phyloP scores from a whole-genome alignment of 2,888 invertebrate species.

The Psylliodes chrysocephalus region DNA sequence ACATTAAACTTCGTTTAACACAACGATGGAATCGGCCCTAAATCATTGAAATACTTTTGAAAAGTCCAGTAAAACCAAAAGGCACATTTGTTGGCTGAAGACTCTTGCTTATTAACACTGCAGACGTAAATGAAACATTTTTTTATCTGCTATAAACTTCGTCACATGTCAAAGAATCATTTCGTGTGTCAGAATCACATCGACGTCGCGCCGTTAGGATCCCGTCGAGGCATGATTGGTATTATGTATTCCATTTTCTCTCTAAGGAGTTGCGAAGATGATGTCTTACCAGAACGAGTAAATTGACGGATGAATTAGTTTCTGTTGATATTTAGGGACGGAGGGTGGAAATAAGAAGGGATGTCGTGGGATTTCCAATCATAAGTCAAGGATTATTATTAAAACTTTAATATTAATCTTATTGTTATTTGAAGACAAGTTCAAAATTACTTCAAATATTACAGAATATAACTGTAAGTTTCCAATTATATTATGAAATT shows the following conservation, averaged over 20 bases:
- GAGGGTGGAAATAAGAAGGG: slow-evolving; percentile 9
- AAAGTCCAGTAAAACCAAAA: too few relatives aligned
- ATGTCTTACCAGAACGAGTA: slow-evolving; percentile 33
- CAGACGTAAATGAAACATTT: too few relatives aligned
- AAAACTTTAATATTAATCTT: slow-evolving; percentile 16
- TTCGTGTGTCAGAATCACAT: slow-evolving; percentile 58
- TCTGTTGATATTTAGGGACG: slow-evolving; percentile 26
- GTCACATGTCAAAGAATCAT: slow-evolving; percentile 45
- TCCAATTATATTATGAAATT: too few relatives aligned
- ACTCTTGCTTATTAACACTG: too few relatives aligned
- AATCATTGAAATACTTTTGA: too few relatives aligned
- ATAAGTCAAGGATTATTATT: slow-evolving; percentile 8
- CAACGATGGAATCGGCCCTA: too few relatives aligned
- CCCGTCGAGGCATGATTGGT: slow-evolving; percentile 57
- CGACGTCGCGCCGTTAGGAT: slow-evolving; percentile 58
- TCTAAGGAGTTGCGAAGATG: slow-evolving; percentile 30
- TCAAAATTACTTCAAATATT: too few relatives aligned
- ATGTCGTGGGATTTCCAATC: slow-evolving; percentile 8
- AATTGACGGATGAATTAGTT: slow-evolving; percentile 40
- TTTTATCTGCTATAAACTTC: too few relatives aligned
- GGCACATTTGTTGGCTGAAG: too few relatives aligned
- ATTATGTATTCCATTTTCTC: slow-evolving; percentile 55
- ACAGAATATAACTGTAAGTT: too few relatives aligned
- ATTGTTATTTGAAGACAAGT: too few relatives aligned
- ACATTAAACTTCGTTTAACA: too few relatives aligned